Percentiles rank a stretch among this genome's conserved stretches.
These are phyloP conservation scores for Odontothrips loti DNA, from an alignment of 2,888 invertebrate genomes.

Conservation along the genomic window DNA sequence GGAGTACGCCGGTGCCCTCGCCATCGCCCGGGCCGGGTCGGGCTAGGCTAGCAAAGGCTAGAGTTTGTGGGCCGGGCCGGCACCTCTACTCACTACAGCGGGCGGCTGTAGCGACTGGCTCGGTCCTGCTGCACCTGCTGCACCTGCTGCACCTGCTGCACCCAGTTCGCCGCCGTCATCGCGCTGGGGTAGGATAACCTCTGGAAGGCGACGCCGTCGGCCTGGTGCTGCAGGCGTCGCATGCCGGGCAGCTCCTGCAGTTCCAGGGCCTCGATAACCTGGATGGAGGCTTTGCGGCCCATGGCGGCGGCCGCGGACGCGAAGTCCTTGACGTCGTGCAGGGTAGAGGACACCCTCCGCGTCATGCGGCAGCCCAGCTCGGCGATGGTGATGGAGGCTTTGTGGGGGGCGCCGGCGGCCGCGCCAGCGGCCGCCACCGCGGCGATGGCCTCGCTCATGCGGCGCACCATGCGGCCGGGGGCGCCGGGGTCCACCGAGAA, in stretches of 20 bases:
- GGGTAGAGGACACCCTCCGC: background rate
- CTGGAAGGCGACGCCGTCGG: background rate
- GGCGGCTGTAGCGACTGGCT: too few relatives aligned
- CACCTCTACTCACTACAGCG: too few relatives aligned
- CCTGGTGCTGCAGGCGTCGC: background rate
- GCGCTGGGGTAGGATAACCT: background rate
- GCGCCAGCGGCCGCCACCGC: background rate
- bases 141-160: too few relatives aligned
- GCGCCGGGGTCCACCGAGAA: background rate
- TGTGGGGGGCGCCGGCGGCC: background rate
- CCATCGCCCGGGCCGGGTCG: too few relatives aligned
- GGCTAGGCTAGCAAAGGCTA: too few relatives aligned
- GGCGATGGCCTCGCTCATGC: background rate
- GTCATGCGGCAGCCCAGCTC: background rate
- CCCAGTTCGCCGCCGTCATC: background rate
- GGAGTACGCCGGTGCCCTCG: too few relatives aligned
- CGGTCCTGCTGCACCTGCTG: background rate
- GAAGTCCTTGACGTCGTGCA: background rate
- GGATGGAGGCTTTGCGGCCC: background rate
- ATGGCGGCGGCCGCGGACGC: background rate
- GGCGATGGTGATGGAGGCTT: background rate
- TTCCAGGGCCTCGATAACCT: constrained; percentile 11
- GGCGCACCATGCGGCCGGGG: constrained; percentile 11
- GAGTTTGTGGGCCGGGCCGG: too few relatives aligned
- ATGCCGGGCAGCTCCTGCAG: constrained; percentile 11